These are phyloP conservation scores for Eupithecia subfuscata DNA, from an alignment of 2,888 invertebrate species.

Conservation along the genomic window DNA sequence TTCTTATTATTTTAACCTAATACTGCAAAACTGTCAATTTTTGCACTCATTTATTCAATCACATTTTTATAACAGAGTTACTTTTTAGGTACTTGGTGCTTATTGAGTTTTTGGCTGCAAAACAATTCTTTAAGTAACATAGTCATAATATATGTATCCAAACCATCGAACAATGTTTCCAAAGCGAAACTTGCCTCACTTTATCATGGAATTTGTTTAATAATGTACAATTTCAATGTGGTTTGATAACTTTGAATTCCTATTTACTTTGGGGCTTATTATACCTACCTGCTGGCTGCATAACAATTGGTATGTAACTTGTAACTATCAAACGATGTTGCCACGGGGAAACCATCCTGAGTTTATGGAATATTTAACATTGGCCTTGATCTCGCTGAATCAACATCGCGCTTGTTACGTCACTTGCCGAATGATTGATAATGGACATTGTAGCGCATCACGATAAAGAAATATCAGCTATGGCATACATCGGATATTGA, in stretches of 20 bases:
- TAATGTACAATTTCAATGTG: background rate
- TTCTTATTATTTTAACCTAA: background rate
- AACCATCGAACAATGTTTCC: too few species aligned
- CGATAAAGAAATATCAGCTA: background rate
- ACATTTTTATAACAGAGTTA: background rate
- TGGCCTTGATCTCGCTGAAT: conserved; percentile 63
- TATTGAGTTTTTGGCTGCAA: too few species aligned
- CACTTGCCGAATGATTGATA: background rate
- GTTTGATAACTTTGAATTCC: background rate
- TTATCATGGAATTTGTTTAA: too few species aligned
- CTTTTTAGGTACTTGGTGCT: too few species aligned
- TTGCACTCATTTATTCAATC: too few species aligned
- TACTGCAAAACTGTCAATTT: background rate
- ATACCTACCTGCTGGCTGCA: too few species aligned
- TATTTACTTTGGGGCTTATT: background rate
- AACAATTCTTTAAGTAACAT: too few species aligned
- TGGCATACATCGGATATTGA: background rate
- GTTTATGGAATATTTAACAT: conserved; percentile 51
- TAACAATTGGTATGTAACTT: background rate
- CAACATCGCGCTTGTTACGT: conserved; percentile 47
- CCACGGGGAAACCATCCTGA: background rate
- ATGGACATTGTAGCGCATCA: background rate
- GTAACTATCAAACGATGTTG: background rate
- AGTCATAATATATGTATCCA: too few species aligned
- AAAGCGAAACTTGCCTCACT: too few species aligned